Base-by-base conservation (phyloP, 2,888 invertebrate genomes). In the Agonum fuliginosum region DNA sequence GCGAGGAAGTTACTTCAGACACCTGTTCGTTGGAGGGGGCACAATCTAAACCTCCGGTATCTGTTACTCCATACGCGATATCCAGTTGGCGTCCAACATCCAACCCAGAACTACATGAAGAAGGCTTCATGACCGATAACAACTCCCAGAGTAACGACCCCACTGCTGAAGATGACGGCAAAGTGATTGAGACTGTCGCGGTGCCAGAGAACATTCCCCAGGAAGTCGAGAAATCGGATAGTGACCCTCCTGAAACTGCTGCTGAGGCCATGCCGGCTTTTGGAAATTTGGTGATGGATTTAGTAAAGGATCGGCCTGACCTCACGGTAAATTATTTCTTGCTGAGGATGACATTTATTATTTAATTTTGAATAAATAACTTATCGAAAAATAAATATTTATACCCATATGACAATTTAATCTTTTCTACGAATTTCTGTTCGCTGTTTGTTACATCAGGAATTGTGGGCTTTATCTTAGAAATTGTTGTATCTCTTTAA, bases 241-340 rank as follows among this genome's bases (percentile, higher is more conserved):
- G 27, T 65, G 37, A 51, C 8, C n/a, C n/a, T 30, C 8, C 37
- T 10, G 70, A 54, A 6, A 34, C 69, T 27, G 77, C 27, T 54
- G 12, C 77, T 4, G 70, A 84, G 80, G 82, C 83, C 78, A 87
- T 86, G 86, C 85, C 86, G 24, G 86, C 86, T 69, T 86, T 85
- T 80, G 86, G 86, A 46, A 86, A 86, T 79, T 82, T 87, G 48
- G 84, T 86, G 78, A 78, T 86, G 79, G 86, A 86, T 78, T 79
- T 83, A 10, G 46, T 82, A 8, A 69, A 70, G 37, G 69, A 69
- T 43, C 54, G 27, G 30, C 75, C 79, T 24, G 78, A 78, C 58
- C 78, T 79, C 27, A 67, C 75, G 69, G 80, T 80, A 75, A 79
- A 80, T 5, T 30, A 30, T n/a, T n/a, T n/a, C n/a, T n/a, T n/a